phyloP scores from a whole-genome alignment of 2,888 invertebrate genomes.

The Andrena marginata region DNA sequence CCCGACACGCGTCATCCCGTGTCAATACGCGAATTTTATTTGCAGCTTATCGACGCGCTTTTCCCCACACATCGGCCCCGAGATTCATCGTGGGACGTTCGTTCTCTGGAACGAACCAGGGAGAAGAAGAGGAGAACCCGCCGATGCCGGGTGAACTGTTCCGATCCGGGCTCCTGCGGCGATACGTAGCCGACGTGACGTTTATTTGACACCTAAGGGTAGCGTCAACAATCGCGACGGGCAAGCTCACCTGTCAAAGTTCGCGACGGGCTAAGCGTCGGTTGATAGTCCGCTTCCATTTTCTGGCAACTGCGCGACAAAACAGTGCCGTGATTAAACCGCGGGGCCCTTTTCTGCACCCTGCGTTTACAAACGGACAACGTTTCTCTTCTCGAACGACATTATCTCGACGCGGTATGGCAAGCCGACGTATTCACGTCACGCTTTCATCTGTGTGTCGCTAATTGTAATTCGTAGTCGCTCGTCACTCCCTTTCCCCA shows the following conservation, averaged over 20 bases:
- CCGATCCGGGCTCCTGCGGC: slow-evolving; percentile 3
- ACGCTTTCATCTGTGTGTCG: slow-evolving; percentile 77
- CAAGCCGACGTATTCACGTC: slow-evolving; percentile 72
- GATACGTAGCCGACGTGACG: slow-evolving; percentile 56
- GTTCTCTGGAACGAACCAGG: slow-evolving; percentile 25
- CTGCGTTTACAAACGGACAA: slow-evolving; percentile 53
- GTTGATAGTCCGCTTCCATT: slow-evolving; percentile 84
- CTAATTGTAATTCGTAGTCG: slow-evolving; percentile 60
- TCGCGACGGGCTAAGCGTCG: slow-evolving; percentile 83
- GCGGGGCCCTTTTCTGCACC: slow-evolving; percentile 14
- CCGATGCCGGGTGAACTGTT: slow-evolving; percentile 35
- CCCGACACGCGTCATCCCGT: slow-evolving; percentile 31
- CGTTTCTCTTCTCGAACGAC: slow-evolving; percentile 60
- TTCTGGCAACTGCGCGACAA: slow-evolving; percentile 55
- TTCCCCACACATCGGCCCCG: slow-evolving; percentile 17
- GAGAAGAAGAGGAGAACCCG: slow-evolving; percentile 2
- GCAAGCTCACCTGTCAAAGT: slow-evolving; percentile 82
- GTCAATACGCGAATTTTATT: slow-evolving; percentile 45
- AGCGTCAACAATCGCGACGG: slow-evolving; percentile 64
- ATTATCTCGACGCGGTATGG: slow-evolving; percentile 64
- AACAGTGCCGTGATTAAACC: slow-evolving; percentile 40
- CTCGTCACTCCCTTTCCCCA: slow-evolving; percentile 66
- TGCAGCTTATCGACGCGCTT: slow-evolving; percentile 34
- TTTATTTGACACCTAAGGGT: slow-evolving; percentile 64
- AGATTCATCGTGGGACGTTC: slow-evolving; percentile 35